phyloP scores from a whole-genome alignment of 2,797 vertebrate genomes.

The Cynopterus sphinx region DNA sequence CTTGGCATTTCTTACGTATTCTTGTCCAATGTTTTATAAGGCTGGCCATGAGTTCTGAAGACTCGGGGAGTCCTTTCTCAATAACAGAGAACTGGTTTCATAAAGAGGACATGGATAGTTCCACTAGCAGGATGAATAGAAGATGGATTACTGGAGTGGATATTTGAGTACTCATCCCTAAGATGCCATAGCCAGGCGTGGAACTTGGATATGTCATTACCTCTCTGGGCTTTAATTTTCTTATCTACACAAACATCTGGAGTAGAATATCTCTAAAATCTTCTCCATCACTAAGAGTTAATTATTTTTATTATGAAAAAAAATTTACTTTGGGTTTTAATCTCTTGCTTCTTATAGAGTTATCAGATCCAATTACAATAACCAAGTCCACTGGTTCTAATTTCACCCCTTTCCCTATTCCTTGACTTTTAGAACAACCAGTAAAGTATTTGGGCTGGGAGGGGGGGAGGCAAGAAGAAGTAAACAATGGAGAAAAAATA shows the following conservation, averaged over 20 bases:
- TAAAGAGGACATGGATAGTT: not conserved
- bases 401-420: not conserved
- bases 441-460: not conserved
- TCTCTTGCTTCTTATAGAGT: not conserved
- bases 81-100: not conserved
- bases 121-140: not conserved
- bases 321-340: not conserved
- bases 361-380: not conserved
- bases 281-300: not conserved
- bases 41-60: not conserved
- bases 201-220: not conserved
- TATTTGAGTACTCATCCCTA: not conserved
- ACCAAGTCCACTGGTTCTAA: not conserved
- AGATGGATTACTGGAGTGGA: not conserved
- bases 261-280: not conserved
- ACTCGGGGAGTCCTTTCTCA: not conserved
- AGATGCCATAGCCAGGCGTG: not conserved
- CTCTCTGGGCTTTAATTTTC: not conserved
- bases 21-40: not conserved
- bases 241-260: not conserved
- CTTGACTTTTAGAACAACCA: slow-evolving; percentile 13
- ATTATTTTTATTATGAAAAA: slow-evolving; percentile 11
- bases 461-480: not conserved
- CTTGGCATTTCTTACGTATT: slow-evolving; percentile 1
- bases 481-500: not conserved